Percentiles rank a stretch among this genome's conserved stretches.
These are phyloP conservation scores for Thaumatotibia leucotreta DNA, from an alignment of 1,140 invertebrate genomes.

Conservation along the genomic window DNA sequence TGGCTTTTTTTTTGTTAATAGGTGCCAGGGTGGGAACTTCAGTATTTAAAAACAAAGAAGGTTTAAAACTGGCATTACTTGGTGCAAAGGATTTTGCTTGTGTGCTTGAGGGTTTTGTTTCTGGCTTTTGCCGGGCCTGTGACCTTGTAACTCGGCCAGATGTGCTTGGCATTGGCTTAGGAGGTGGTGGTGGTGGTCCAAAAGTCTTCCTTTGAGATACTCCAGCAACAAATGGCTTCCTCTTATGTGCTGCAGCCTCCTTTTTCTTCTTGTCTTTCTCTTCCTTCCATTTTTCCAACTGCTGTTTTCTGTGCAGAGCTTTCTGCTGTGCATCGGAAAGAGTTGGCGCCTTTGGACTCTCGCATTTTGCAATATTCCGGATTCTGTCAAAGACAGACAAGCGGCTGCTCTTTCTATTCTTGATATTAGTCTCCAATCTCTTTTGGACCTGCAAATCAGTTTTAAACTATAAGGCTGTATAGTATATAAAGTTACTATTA, in stretches of 20 bases:
- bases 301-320: constrained; percentile 42
- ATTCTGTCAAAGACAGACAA: constrained; percentile 49
- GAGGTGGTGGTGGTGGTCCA: constrained; percentile 45
- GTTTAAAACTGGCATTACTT: constrained; percentile 49
- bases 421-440: constrained; percentile 42
- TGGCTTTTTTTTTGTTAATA: constrained; percentile 22
- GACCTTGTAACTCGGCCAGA: constrained; percentile 59
- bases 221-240: constrained; percentile 57
- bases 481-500: not conserved
- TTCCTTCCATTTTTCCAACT: constrained; percentile 61
- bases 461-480: not conserved
- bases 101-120: not conserved
- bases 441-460: constrained; percentile 49
- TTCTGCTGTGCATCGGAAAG: constrained; percentile 31
- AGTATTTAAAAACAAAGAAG: constrained; percentile 40
- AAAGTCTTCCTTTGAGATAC: constrained; percentile 38
- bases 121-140: constrained; percentile 27
- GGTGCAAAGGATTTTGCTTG: constrained; percentile 51
- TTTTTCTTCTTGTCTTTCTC: constrained; percentile 56
- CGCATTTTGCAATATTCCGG: constrained; percentile 39
- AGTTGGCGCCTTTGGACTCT: constrained; percentile 26
- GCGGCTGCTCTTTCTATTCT: constrained; percentile 41
- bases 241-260: constrained; percentile 44
- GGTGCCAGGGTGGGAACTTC: constrained; percentile 28
- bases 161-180: constrained; percentile 41